A percentile compares a stretch with the other conserved stretches of the same genome.
phyloP scores from a whole-genome alignment of 2,888 invertebrate species.

The Stegana nigrithorax region DNA sequence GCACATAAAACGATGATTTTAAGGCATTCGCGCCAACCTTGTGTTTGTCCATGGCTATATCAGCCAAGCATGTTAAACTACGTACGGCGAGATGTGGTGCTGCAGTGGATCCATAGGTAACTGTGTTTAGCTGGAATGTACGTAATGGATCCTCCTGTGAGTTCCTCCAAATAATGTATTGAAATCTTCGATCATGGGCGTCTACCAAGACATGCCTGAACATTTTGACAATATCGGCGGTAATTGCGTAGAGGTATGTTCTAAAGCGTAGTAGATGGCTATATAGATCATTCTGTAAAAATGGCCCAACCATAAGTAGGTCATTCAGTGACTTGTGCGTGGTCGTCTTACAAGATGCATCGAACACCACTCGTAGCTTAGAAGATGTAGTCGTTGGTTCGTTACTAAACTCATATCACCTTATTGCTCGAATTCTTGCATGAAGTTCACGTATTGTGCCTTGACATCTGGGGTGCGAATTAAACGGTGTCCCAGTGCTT shows the following conservation, averaged over 20 bases:
- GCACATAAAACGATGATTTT: too few relatives aligned
- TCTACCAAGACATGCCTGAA: conserved; percentile 17
- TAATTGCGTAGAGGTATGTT: conserved; percentile 19
- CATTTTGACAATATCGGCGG: conserved; percentile 27
- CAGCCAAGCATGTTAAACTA: not conserved
- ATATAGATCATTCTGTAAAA: conserved; percentile 27
- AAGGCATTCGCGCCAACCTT: too few relatives aligned
- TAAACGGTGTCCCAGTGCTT: not conserved
- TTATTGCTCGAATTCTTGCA: not conserved
- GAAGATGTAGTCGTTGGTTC: conserved; percentile 5
- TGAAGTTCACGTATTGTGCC: conserved; percentile 22
- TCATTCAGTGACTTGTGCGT: conserved; percentile 22
- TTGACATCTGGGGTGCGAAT: conserved; percentile 16
- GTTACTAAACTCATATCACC: not conserved
- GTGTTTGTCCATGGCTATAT: too few relatives aligned
- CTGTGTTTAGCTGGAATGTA: conserved; percentile 8
- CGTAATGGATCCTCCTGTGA: not conserved
- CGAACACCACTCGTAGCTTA: conserved; percentile 21
- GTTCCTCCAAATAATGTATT: conserved; percentile 12
- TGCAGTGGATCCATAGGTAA: not conserved
- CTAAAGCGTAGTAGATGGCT: conserved; percentile 24
- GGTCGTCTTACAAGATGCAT: conserved; percentile 14
- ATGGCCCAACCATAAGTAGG: conserved; percentile 20
- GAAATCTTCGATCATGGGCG: conserved; percentile 1
- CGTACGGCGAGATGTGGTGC: not conserved